A percentile compares a stretch with the other conserved stretches of the same genome.
Evolutionary conservation across 2,888 invertebrate genomes (phyloP).

Genomic region (Panzeria rudis): DNA sequence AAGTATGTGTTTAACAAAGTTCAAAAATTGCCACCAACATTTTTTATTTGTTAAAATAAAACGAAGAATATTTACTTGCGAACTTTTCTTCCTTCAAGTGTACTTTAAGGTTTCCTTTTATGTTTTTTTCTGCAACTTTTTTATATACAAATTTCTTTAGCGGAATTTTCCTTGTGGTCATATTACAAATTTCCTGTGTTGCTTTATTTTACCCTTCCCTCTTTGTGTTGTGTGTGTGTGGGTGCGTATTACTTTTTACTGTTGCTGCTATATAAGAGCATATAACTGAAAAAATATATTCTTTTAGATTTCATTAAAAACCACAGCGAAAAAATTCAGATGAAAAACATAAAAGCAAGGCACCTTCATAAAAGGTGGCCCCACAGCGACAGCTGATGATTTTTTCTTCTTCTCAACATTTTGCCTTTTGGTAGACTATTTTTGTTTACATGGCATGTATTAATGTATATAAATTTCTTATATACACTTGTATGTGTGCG

Average conservation of each 20-base stretch:
- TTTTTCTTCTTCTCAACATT: background rate
- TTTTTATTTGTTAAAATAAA: background rate
- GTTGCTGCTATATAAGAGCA: background rate
- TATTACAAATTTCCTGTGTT: slow-evolving; percentile 39
- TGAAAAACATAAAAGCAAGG: background rate
- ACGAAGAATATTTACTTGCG: background rate
- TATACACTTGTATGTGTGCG: background rate
- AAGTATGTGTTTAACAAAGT: background rate
- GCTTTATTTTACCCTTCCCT: background rate
- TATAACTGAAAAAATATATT: background rate
- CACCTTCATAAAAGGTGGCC: background rate
- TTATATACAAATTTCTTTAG: slow-evolving; percentile 38
- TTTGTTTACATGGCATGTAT: background rate
- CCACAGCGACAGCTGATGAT: background rate
- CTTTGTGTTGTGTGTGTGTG: background rate
- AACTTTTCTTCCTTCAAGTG: slow-evolving; percentile 22
- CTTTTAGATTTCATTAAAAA: slow-evolving; percentile 16
- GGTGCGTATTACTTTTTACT: background rate
- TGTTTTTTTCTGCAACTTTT: background rate
- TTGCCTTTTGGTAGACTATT: background rate
- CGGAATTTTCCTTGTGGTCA: slow-evolving; percentile 64
- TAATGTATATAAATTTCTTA: background rate
- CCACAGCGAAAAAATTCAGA: background rate
- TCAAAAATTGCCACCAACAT: background rate
- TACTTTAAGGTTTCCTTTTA: slow-evolving; percentile 13